Base-by-base conservation (phyloP, 2,888 invertebrate genomes). In the Agriotes lineatus region DNA sequence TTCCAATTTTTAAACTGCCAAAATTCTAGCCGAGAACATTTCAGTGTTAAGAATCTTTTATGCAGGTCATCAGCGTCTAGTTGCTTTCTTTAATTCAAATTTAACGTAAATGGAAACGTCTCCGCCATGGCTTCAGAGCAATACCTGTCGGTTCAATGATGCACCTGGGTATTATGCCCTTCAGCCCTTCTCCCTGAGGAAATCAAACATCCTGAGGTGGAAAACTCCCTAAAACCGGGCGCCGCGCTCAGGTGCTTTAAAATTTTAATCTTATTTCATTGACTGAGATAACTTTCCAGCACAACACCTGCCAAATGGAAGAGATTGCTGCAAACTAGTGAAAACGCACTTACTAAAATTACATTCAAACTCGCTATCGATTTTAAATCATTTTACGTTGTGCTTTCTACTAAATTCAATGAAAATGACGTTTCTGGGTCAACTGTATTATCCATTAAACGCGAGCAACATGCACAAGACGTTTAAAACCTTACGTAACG, bases 191-290 rank as follows among this genome's bases (percentile, higher is more conserved):
- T 66, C 69, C 69, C 69, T 7, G 45, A 69, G 69, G 69, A 69
- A 69, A 69, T 69, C 69, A 69, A 54, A 66, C 54, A 63, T 63
- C 63, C 52, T 61, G 33, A 64, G 54, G 59, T 69, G 54, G 59
- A 59, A 69, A 54, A 62, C 56, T 67, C 50, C 52, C 58, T 59
- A 60, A 69, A 64, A 64, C 59, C 58, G 30, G 42, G 30, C 42
- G 45, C 33, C 19, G 33, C 35, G 58, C 64, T 42, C 68, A 64
- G 68, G 64, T 69, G 59, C 39, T 69, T 69, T 64, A 63, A 69
- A 59, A 64, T 64, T 64, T 58, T 56, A 64, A 64, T 56, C 45
- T 25, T 22, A 48, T 64, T 64, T 58, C 45, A 56, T 45, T 45
- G 57, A 37, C 37, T 56, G 33, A 14, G 18, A 54, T 16, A 16